Percentiles rank a stretch among this genome's conserved stretches.
phyloP scores from a whole-genome alignment of 1,140 invertebrate genomes.

The Euura lappo region DNA sequence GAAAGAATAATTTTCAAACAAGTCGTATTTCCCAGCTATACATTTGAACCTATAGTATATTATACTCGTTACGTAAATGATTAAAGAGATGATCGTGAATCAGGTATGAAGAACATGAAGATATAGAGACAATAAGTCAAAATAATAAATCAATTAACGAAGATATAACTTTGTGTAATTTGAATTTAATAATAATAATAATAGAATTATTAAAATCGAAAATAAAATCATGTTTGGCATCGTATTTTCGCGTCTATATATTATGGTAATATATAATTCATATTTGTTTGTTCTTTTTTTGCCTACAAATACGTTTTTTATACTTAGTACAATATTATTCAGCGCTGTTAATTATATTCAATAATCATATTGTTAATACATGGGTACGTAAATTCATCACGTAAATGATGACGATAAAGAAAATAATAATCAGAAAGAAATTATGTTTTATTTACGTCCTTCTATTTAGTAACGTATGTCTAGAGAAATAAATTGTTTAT shows the following conservation, averaged over 20 bases:
- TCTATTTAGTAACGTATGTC: not conserved
- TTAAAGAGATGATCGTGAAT: no score
- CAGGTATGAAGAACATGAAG: no score
- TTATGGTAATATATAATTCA: constrained; percentile 16
- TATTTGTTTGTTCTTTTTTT: not conserved
- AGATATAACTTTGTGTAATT: constrained; percentile 35
- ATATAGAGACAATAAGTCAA: not conserved
- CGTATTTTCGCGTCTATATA: constrained; percentile 53
- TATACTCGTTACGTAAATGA: no score
- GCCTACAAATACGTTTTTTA: not conserved
- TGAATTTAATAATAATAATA: constrained; percentile 38
- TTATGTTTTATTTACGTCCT: not conserved
- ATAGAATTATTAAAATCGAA: constrained; percentile 16
- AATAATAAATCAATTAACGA: not conserved
- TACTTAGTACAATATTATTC: not conserved
- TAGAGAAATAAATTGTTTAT: not conserved
- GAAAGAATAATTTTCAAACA: no score
- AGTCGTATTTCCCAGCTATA: no score
- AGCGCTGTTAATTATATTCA: not conserved
- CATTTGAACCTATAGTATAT: no score
- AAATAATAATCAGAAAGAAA: not conserved
- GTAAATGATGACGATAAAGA: not conserved
- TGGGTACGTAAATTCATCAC: not conserved
- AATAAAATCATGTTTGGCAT: constrained; percentile 54
- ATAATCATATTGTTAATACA: not conserved